These are phyloP conservation scores for Sycophaga agraensis DNA, from an alignment of 1,140 invertebrate genomes.

Conservation along the genomic window DNA sequence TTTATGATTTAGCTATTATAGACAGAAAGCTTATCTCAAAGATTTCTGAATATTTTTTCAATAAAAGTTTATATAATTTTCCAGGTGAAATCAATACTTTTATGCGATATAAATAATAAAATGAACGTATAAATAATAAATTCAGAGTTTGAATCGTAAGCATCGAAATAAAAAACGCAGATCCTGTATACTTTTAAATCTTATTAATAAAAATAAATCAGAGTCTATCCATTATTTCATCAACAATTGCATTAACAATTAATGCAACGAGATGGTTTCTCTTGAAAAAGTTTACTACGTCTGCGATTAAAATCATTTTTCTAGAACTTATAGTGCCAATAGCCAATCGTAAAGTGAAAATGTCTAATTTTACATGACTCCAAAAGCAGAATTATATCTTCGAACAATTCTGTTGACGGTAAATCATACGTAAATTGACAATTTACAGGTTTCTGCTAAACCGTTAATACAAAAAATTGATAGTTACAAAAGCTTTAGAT, in stretches of 20 bases:
- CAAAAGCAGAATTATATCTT: too few relatives aligned
- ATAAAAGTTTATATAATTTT: neutral
- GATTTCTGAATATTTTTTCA: neutral
- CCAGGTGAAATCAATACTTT: neutral
- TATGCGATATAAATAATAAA: too few relatives aligned
- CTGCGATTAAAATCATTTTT: neutral
- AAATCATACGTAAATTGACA: too few relatives aligned
- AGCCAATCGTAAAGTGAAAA: neutral
- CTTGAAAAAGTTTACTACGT: neutral
- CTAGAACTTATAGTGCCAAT: conserved; percentile 17
- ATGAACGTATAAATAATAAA: too few relatives aligned
- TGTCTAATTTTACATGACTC: conserved; percentile 3
- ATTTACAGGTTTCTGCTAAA: too few relatives aligned
- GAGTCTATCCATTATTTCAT: neutral
- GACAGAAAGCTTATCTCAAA: neutral
- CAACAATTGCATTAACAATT: neutral
- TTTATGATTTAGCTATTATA: neutral
- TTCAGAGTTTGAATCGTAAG: too few relatives aligned
- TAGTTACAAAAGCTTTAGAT: conserved; percentile 9
- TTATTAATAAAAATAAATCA: neutral
- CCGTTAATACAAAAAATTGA: neutral
- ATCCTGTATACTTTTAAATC: too few relatives aligned
- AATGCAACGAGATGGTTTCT: neutral
- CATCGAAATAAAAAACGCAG: too few relatives aligned
- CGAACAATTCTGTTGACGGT: too few relatives aligned